Conservation (phyloP, 2,113 vertebrate species). For the Brachypteracias leptosomus region DNA sequence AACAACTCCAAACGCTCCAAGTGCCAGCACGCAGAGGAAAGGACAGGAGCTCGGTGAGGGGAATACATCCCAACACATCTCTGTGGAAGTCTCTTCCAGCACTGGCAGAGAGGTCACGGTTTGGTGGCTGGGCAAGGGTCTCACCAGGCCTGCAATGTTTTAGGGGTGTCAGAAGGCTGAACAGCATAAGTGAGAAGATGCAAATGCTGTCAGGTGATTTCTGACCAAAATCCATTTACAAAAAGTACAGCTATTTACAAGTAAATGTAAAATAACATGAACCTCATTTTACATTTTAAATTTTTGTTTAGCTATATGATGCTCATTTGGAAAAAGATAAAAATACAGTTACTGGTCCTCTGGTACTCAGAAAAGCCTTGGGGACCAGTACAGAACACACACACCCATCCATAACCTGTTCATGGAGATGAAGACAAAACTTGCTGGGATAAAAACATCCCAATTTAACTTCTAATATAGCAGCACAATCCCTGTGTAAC, state of each 20-base stretch:
- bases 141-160: not conserved
- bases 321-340: not conserved
- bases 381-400: not conserved
- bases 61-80: fast-evolving
- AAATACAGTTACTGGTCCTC: not conserved
- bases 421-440: not conserved
- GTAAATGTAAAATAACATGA: not conserved
- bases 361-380: not conserved
- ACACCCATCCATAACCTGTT: not conserved
- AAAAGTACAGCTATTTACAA: not conserved
- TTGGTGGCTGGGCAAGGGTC: not conserved
- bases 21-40: not conserved
- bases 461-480: not conserved
- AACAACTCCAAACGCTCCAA: not conserved
- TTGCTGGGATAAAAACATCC: not conserved
- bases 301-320: not conserved
- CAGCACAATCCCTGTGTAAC: not conserved
- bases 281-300: not conserved
- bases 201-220: not conserved
- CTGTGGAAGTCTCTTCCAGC: not conserved
- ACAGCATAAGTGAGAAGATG: not conserved
- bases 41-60: not conserved
- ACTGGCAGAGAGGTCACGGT: not conserved
- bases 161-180: not conserved
- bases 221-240: not conserved